phyloP scores from a whole-genome alignment of 2,888 invertebrate genomes.

The Agrilus mali region DNA sequence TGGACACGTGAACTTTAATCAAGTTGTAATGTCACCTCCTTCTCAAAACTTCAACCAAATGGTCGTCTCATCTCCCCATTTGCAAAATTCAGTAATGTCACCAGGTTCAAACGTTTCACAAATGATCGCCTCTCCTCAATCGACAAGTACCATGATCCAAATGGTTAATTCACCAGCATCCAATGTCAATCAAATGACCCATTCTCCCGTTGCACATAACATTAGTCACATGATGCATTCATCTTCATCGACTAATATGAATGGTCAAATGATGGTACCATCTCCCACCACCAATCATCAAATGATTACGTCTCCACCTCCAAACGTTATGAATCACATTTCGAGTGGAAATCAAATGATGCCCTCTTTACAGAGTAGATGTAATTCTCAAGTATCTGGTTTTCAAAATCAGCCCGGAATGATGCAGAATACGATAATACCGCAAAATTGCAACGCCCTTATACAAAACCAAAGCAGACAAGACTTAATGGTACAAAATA shows the following conservation, averaged over 20 bases:
- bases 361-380: slow-evolving; percentile 19
- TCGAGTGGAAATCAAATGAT: slow-evolving; percentile 17
- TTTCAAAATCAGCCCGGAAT: slow-evolving; percentile 7
- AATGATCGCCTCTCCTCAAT: slow-evolving; percentile 20
- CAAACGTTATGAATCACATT: slow-evolving; percentile 11
- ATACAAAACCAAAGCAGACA: slow-evolving; percentile 13
- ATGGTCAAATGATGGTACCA: slow-evolving; percentile 16
- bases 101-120: slow-evolving; percentile 17
- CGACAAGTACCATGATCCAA: slow-evolving; percentile 14
- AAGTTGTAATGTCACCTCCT: slow-evolving; percentile 11
- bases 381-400: slow-evolving; percentile 22
- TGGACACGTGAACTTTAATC: slow-evolving; percentile 2
- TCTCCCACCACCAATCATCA: slow-evolving; percentile 19
- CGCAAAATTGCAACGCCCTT: slow-evolving; percentile 13
- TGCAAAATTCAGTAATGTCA: slow-evolving; percentile 13
- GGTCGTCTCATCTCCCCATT: slow-evolving; percentile 10
- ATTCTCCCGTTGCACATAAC: neutral
- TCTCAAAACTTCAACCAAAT: slow-evolving; percentile 16
- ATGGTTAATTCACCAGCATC: slow-evolving; percentile 21
- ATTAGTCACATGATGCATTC: slow-evolving; percentile 9
- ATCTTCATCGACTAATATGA: slow-evolving; percentile 8
- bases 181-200: slow-evolving; percentile 9
- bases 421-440: slow-evolving; percentile 5
- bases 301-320: slow-evolving; percentile 13
- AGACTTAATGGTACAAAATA: slow-evolving; percentile 14